Evolutionary conservation across 2,888 invertebrate species (phyloP).

Genomic region (Gandaritis pyraliata): DNA sequence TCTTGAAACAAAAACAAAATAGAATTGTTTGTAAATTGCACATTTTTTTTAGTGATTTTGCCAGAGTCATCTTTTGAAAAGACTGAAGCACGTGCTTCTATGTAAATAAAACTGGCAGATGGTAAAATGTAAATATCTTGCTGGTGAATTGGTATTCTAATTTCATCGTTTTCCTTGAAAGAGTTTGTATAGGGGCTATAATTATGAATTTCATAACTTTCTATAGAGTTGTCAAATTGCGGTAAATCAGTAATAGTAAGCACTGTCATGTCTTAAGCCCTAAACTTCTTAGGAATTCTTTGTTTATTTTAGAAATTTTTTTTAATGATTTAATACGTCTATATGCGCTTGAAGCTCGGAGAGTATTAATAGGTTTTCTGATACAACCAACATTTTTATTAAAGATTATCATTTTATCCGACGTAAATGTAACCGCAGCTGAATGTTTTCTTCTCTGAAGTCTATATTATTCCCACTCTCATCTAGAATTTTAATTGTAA

Average conservation of each 20-base stretch:
- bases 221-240: conserved; percentile 3
- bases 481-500: conserved; percentile 1
- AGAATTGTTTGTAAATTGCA: conserved; percentile 4
- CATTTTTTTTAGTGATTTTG: background rate
- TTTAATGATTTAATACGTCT: conserved; percentile 1
- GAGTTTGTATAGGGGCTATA: conserved; percentile 10
- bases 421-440: conserved; percentile 3
- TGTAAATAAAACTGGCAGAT: conserved; percentile 3
- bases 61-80: background rate
- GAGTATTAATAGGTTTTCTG: background rate
- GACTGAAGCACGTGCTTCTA: background rate
- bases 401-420: conserved; percentile 7
- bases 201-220: conserved; percentile 12
- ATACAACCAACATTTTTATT: background rate
- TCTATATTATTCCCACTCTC: background rate
- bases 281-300: background rate
- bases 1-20: conserved; percentile 5
- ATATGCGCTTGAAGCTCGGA: background rate
- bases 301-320: background rate
- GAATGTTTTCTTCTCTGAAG: conserved; percentile 6
- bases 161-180: conserved; percentile 16
- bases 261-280: conserved; percentile 6
- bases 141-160: conserved; percentile 8
- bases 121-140: conserved; percentile 9
- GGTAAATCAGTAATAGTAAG: background rate